These are phyloP conservation scores for Sylvietta virens DNA, from an alignment of 2,113 vertebrate genomes.

Conservation along the genomic window DNA sequence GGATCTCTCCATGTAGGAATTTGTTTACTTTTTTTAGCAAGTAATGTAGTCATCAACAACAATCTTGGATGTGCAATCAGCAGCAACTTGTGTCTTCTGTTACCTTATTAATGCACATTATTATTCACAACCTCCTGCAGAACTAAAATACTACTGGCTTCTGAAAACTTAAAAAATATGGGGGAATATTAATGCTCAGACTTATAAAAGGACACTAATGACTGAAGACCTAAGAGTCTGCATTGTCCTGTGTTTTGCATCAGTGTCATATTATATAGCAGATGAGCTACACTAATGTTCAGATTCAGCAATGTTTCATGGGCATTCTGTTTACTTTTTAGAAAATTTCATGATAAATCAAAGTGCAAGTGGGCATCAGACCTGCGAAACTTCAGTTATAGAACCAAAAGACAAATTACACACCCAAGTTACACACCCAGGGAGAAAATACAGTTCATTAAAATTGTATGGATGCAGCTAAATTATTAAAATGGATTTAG, in stretches of 20 bases:
- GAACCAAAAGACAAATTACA: not conserved
- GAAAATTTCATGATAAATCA: not conserved
- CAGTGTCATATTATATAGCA: not conserved
- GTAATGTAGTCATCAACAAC: constrained; percentile 31
- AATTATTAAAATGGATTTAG: not conserved
- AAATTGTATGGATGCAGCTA: not conserved
- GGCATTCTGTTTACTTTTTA: not conserved
- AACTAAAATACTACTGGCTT: not conserved
- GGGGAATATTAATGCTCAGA: not conserved
- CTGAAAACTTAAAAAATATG: not conserved
- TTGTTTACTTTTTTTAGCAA: constrained; percentile 54
- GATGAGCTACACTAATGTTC: not conserved
- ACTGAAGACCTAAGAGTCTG: not conserved
- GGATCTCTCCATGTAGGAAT: not conserved
- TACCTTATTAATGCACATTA: constrained; percentile 1
- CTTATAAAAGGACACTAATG: not conserved
- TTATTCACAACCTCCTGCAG: constrained; percentile 5
- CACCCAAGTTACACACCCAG: not conserved
- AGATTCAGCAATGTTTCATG: not conserved
- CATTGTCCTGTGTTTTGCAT: not conserved
- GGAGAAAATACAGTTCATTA: not conserved
- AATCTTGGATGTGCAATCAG: constrained; percentile 2
- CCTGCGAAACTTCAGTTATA: not conserved
- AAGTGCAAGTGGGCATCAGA: not conserved
- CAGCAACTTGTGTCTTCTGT: not conserved